These are phyloP conservation scores for Mastomys coucha DNA, from an alignment of 2,113 vertebrate species.

Conservation along the genomic window DNA sequence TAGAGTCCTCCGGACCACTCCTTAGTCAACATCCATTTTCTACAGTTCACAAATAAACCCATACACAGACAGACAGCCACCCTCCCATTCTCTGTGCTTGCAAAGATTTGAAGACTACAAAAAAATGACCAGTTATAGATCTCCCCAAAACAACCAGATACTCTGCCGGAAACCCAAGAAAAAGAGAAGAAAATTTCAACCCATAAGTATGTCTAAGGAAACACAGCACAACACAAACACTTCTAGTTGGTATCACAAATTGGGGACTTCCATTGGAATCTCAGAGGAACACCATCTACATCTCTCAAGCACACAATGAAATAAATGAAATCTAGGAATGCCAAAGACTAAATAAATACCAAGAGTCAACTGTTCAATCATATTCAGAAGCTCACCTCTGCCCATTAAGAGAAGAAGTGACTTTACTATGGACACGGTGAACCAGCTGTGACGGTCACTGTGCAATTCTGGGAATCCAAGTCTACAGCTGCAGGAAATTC, in stretches of 20 bases:
- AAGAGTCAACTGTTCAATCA: not conserved
- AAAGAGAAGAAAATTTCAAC: not conserved
- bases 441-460: not conserved
- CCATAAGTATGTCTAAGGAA: not conserved
- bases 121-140: not conserved
- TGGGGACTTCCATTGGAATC: not conserved
- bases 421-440: not conserved
- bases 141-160: not conserved
- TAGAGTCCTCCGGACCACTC: not conserved
- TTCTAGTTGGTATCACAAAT: not conserved
- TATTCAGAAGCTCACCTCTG: not conserved
- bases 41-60: not conserved
- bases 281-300: not conserved
- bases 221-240: not conserved
- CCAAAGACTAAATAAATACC: not conserved
- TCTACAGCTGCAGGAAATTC: not conserved
- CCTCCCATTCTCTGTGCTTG: not conserved
- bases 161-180: not conserved
- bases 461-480: not conserved
- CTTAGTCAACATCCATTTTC: not conserved
- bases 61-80: not conserved
- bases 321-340: slow-evolving; percentile 28
- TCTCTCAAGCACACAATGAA: not conserved
- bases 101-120: not conserved
- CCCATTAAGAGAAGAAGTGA: not conserved